phyloP scores from a whole-genome alignment of 1,140 invertebrate genomes.

The Apis florea region DNA sequence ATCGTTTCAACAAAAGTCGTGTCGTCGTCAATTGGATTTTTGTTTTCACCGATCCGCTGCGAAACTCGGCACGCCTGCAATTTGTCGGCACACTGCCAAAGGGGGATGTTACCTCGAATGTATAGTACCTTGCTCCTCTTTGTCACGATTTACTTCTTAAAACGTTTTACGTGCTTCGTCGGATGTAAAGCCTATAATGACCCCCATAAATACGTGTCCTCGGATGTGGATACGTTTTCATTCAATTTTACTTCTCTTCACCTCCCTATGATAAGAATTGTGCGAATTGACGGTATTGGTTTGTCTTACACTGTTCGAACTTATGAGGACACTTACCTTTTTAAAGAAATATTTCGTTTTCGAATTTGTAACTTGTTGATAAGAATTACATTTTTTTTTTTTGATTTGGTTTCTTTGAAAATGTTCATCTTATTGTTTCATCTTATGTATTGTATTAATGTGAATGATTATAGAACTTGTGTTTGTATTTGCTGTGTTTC shows the following conservation, averaged over 20 bases:
- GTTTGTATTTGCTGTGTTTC: too few relatives aligned
- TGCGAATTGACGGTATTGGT: background rate
- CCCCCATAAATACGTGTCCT: background rate
- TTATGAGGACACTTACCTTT: too few relatives aligned
- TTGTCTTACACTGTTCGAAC: too few relatives aligned
- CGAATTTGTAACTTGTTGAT: too few relatives aligned
- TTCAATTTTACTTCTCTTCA: background rate
- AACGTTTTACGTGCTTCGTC: constrained; percentile 8
- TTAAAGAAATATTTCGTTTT: too few relatives aligned
- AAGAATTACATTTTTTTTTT: too few relatives aligned
- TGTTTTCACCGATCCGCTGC: constrained; percentile 1
- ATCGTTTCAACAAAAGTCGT: constrained; percentile 18
- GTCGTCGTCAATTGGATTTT: background rate
- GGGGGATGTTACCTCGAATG: background rate
- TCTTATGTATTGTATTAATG: too few relatives aligned
- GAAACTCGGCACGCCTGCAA: constrained; percentile 1
- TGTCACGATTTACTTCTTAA: constrained; percentile 1
- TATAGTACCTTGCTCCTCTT: background rate
- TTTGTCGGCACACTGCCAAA: constrained; percentile 20
- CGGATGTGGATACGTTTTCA: background rate
- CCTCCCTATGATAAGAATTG: background rate
- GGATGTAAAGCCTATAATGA: background rate
- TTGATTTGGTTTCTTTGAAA: too few relatives aligned
- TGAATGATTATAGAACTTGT: too few relatives aligned
- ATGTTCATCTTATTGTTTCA: too few relatives aligned